Conservation (phyloP, 2,888 invertebrate species). For the Prosopocoilus inquinatus region DNA sequence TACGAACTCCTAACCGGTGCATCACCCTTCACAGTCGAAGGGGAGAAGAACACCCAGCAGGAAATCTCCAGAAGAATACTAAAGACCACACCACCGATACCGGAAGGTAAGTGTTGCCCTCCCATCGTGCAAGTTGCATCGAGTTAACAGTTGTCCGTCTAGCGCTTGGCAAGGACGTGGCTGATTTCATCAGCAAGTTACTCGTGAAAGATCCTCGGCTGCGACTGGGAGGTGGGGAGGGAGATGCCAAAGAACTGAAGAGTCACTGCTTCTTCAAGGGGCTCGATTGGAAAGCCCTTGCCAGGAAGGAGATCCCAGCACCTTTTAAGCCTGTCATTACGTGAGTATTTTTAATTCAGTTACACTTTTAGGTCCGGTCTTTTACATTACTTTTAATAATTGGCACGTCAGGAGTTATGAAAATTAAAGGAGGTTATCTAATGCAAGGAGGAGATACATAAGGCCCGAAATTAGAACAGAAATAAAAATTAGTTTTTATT, state of each 20-base stretch:
- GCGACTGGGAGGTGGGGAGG: slow-evolving; percentile 81
- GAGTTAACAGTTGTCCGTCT: not conserved
- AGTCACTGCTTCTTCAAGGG: slow-evolving; percentile 83
- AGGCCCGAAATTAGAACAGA: too few species aligned
- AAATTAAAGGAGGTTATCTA: too few species aligned
- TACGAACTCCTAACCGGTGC: slow-evolving; percentile 96
- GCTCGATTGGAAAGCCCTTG: slow-evolving; percentile 81
- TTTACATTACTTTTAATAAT: too few species aligned
- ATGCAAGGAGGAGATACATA: too few species aligned
- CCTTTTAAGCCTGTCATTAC: slow-evolving; percentile 87
- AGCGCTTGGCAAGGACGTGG: slow-evolving; percentile 66
- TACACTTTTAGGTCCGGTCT: too few species aligned
- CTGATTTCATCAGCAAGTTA: slow-evolving; percentile 78
- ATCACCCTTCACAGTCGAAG: slow-evolving; percentile 95
- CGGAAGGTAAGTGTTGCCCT: slow-evolving; percentile 57
- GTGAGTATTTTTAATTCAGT: slow-evolving; percentile 30
- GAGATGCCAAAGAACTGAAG: slow-evolving; percentile 86
- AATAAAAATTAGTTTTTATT: not conserved
- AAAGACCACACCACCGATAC: slow-evolving; percentile 85
- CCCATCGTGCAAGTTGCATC: not conserved
- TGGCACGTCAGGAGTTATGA: too few species aligned
- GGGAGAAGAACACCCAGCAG: slow-evolving; percentile 88
- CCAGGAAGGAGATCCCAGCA: slow-evolving; percentile 73
- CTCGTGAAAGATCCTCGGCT: slow-evolving; percentile 87
- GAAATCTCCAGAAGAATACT: slow-evolving; percentile 92